Conservation (phyloP, 1,140 invertebrate genomes). For the Euwallacea fornicatus region DNA sequence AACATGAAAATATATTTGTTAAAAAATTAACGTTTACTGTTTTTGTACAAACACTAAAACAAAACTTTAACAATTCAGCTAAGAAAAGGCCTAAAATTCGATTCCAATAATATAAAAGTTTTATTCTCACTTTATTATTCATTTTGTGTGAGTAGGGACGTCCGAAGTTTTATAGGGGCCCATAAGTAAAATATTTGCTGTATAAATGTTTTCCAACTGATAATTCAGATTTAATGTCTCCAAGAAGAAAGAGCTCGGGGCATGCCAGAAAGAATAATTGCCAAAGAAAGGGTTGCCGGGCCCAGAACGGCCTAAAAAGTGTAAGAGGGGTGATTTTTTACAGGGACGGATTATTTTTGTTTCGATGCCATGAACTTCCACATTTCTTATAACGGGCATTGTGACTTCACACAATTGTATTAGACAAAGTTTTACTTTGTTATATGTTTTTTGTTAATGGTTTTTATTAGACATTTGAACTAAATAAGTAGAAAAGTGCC, state of each 20-base stretch:
- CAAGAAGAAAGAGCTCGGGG: conserved; percentile 34
- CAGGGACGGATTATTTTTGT: conserved; percentile 18
- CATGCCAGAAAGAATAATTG: conserved; percentile 39
- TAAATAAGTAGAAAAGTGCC: no score
- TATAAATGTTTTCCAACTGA: conserved; percentile 41
- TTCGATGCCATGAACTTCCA: background rate
- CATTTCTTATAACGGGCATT: no score
- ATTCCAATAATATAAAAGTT: background rate
- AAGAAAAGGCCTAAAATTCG: background rate
- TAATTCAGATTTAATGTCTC: conserved; percentile 41
- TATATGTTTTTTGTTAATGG: no score
- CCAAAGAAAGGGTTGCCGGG: conserved; percentile 38
- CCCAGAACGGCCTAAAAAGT: conserved; percentile 30
- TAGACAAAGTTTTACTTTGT: no score
- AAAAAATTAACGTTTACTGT: no score
- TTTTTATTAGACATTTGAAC: no score
- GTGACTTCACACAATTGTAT: no score
- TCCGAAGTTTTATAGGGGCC: conserved; percentile 30
- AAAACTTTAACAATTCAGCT: background rate
- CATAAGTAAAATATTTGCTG: conserved; percentile 39
- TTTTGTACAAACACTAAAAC: no score
- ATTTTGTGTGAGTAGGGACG: conserved; percentile 23
- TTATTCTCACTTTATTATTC: conserved; percentile 9
- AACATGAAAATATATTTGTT: no score
- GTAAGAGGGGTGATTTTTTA: conserved; percentile 23